These are phyloP conservation scores for Embiotoca jacksoni DNA, from an alignment of 2,113 vertebrate species.

Conservation along the genomic window DNA sequence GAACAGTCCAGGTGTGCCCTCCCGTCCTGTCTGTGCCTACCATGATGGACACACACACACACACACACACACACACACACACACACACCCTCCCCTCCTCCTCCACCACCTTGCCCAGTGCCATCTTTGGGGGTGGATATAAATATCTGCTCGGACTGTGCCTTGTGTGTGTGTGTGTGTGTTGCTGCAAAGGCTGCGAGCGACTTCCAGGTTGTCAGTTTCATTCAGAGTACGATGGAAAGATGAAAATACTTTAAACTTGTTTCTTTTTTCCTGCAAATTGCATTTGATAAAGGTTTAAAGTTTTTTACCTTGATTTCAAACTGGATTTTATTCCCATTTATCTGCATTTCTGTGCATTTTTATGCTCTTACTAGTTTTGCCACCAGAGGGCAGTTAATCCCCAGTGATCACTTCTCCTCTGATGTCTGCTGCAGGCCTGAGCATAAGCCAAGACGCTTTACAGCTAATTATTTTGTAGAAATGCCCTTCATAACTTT, in stretches of 20 bases:
- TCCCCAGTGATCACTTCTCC: background rate
- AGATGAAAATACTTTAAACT: background rate
- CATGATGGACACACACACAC: conserved; percentile 32
- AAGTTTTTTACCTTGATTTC: too few species aligned
- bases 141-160: conserved; percentile 71
- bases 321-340: too few species aligned
- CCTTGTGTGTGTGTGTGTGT: background rate
- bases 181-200: background rate
- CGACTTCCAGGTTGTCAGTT: background rate
- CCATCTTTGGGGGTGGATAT: conserved; percentile 83
- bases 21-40: conserved; percentile 37
- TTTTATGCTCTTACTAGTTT: background rate
- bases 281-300: background rate
- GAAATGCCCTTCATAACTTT: too few species aligned
- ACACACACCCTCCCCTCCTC: background rate
- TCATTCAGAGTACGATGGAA: background rate
- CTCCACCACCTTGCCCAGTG: conserved; percentile 51
- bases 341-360: background rate
- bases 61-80: background rate
- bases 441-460: too few species aligned
- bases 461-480: too few species aligned
- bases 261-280: background rate
- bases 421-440: too few species aligned
- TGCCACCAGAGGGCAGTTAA: conserved; percentile 61
- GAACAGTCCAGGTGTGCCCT: conserved; percentile 73